A percentile compares a stretch with the other conserved stretches of the same genome.
Conservation (phyloP, 1,140 invertebrate species). For the Drosophila tsacasi region DNA sequence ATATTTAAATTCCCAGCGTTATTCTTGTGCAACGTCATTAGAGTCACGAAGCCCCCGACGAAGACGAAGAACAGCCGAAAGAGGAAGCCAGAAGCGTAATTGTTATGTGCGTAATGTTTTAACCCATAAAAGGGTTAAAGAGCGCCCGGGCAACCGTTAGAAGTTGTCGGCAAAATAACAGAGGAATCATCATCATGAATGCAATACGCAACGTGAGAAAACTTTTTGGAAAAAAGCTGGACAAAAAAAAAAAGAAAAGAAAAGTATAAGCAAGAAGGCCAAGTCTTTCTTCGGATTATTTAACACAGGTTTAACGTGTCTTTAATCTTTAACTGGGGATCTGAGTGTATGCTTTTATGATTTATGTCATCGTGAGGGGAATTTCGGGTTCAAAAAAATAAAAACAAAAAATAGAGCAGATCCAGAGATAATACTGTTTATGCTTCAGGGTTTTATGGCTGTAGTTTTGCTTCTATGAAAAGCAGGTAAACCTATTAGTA, state of each 20-base stretch:
- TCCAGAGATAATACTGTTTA: neutral
- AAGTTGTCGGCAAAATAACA: slow-evolving; percentile 41
- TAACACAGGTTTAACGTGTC: slow-evolving; percentile 4
- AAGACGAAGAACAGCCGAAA: slow-evolving; percentile 1
- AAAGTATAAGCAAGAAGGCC: neutral
- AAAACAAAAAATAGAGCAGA: slow-evolving; percentile 17
- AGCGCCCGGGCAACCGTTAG: slow-evolving; percentile 42
- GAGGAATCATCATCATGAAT: slow-evolving; percentile 12
- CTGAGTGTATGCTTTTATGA: slow-evolving; percentile 28
- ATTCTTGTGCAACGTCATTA: slow-evolving; percentile 42
- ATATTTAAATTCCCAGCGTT: slow-evolving; percentile 33
- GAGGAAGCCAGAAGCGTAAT: slow-evolving; percentile 33
- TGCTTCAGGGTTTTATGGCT: neutral
- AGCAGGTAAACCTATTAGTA: too few species aligned
- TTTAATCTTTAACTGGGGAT: slow-evolving; percentile 25
- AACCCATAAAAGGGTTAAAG: slow-evolving; percentile 51
- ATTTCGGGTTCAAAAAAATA: slow-evolving; percentile 11
- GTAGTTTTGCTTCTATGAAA: neutral
- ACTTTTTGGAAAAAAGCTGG: slow-evolving; percentile 7
- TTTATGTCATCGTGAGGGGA: slow-evolving; percentile 31
- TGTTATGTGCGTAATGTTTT: slow-evolving; percentile 46
- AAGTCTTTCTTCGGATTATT: slow-evolving; percentile 10
- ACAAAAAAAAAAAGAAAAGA: neutral
- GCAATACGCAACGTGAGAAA: slow-evolving; percentile 34
- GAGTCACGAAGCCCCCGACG: slow-evolving; percentile 19